Percentiles rank a stretch among this genome's conserved stretches.
Evolutionary conservation across 2,797 vertebrate species (phyloP).

Genomic region (Leucoraja ocellata): DNA sequence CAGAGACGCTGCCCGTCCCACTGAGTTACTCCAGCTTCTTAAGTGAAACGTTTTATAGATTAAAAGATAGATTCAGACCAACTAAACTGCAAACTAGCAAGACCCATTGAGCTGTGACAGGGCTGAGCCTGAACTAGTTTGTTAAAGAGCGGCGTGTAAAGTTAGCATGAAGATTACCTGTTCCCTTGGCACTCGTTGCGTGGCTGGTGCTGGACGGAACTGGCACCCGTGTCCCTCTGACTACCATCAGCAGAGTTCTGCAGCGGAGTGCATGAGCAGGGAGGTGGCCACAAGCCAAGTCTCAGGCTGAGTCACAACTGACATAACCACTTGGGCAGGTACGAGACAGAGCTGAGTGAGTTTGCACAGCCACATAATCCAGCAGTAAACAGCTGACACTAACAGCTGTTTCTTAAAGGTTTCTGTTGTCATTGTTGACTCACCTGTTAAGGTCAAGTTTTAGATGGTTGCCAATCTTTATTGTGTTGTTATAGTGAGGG

Average conservation of each 20-base stretch:
- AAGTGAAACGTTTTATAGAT: not conserved
- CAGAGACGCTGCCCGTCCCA: no score
- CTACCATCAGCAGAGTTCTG: not conserved
- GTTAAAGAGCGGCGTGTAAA: not conserved
- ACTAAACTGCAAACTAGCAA: not conserved
- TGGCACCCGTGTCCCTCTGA: conserved; percentile 12
- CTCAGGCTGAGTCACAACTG: not conserved
- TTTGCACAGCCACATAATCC: not conserved
- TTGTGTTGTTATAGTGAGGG: not conserved
- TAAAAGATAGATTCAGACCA: not conserved
- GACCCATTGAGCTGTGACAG: not conserved
- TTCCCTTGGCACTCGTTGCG: not conserved
- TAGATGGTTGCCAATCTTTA: not conserved
- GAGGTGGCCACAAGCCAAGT: not conserved
- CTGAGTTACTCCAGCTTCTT: no score
- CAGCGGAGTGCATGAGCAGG: not conserved
- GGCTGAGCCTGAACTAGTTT: not conserved
- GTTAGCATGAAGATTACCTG: conserved; percentile 1
- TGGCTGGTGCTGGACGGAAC: not conserved
- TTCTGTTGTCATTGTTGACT: not conserved
- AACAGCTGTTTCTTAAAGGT: conserved; percentile 1
- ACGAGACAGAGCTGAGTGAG: not conserved
- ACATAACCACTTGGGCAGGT: not conserved
- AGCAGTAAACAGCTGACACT: not conserved
- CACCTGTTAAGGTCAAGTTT: not conserved